A percentile compares a stretch with the other conserved stretches of the same genome.
phyloP scores from a whole-genome alignment of 2,888 invertebrate species.

The Pomacea canaliculata region DNA sequence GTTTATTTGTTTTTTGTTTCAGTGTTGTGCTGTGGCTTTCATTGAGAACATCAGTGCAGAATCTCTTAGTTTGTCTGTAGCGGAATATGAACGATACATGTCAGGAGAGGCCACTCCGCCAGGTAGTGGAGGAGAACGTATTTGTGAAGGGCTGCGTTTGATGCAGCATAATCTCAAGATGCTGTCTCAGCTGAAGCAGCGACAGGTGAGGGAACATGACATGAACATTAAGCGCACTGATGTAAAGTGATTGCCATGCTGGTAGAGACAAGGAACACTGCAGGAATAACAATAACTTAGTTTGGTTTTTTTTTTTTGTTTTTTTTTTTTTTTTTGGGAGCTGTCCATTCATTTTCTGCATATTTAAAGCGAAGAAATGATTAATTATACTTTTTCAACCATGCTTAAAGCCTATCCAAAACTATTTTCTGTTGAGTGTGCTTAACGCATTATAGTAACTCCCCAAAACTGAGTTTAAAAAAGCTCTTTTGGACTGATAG shows the following conservation, averaged over 20 bases:
- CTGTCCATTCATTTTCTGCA: no score
- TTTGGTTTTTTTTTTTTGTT: no score
- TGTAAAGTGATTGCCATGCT: not conserved
- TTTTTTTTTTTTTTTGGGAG: no score
- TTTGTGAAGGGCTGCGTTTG: constrained; percentile 79
- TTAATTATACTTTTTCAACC: no score
- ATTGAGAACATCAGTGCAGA: constrained; percentile 96
- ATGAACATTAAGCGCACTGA: not conserved
- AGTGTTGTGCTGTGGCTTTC: constrained; percentile 98
- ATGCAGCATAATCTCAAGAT: constrained; percentile 83
- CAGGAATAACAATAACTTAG: not conserved
- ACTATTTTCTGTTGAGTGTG: no score
- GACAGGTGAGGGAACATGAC: constrained; percentile 70
- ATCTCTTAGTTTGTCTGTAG: constrained; percentile 89
- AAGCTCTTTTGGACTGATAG: no score
- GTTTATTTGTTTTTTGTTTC: constrained; percentile 51
- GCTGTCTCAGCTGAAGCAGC: constrained; percentile 78
- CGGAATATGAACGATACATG: constrained; percentile 94
- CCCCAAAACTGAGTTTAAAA: no score
- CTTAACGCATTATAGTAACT: no score
- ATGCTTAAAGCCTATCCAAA: no score
- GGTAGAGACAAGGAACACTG: no score
- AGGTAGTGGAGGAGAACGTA: constrained; percentile 78
- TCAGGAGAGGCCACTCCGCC: constrained; percentile 90
- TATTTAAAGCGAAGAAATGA: no score